Base-by-base conservation (phyloP, 2,888 invertebrate genomes). In the Agrochola lychnidis region DNA sequence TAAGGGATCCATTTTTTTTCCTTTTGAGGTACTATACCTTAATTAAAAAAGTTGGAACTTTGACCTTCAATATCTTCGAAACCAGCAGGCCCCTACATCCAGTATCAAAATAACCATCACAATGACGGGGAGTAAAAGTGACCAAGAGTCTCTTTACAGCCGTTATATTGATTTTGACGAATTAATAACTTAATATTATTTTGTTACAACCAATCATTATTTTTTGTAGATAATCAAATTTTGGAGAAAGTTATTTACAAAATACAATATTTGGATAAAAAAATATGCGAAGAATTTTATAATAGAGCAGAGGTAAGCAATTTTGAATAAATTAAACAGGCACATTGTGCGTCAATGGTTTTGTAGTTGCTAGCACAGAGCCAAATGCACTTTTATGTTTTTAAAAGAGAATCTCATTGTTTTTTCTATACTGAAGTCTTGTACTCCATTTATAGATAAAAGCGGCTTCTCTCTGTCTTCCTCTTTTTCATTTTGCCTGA, bases 181-280 rank as follows among this genome's bases (percentile, higher is more conserved):
- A 53, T 22, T 22, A 53, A 9, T 53, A 53, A 22, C 51, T 1
- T 59, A 61, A 10, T 30, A 61, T 30, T 61, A 30, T 25, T n/a
- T 66, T 30, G 3, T 70, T 4, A 70, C 10, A 30, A 68, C 30
- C 36, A 45, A 36, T 7, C 6, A 30, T 36, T 19, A 25, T 51
- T 40, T 30, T 71, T 91, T 91, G 16, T 89, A 95, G 95, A 93
- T 48, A 89, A 93, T 30, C 12, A 71, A 9, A 6, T 82, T 0
- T 64, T 90, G 30, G 91, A 91, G 63, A 91, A 91, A 76, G 79
- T 82, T 0, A 45, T 91, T 1, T 83, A 87, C 42, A 82, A 82
- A 73, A 66, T 91, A 16, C 78, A 88, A 53, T 79, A 81, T 69
- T 82, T 88, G 6, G 68, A 81, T 0, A 42, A 69, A 12, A 25